phyloP scores from a whole-genome alignment of 2,797 vertebrate species.

The Tympanoctomys barrerae region DNA sequence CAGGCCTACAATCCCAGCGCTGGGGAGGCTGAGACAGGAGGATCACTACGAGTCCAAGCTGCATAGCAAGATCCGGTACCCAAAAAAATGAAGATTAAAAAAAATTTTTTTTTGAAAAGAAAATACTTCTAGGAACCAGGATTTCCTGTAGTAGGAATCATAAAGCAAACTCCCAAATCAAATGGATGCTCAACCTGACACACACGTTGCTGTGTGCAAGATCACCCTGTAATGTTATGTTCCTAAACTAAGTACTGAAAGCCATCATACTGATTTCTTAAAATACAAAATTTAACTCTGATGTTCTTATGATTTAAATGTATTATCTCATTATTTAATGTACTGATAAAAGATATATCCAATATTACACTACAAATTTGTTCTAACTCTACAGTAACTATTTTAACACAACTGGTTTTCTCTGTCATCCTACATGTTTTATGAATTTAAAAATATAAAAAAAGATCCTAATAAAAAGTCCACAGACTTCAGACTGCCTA shows the following conservation, averaged over 20 bases:
- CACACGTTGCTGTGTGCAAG: background rate
- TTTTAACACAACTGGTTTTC: background rate
- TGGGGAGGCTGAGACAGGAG: too few species aligned
- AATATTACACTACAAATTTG: slow-evolving; percentile 1
- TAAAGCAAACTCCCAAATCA: slow-evolving; percentile 17
- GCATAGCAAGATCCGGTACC: too few species aligned
- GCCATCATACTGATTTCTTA: background rate
- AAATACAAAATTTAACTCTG: slow-evolving; percentile 38
- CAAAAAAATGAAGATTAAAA: too few species aligned
- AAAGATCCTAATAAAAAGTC: background rate
- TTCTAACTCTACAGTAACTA: slow-evolving; percentile 46
- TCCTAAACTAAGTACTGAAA: slow-evolving; percentile 36
- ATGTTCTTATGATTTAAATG: slow-evolving; percentile 53
- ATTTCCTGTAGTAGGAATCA: slow-evolving; percentile 21
- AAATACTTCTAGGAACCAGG: slow-evolving; percentile 34
- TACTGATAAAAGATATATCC: background rate
- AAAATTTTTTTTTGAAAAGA: background rate
- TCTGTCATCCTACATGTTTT: slow-evolving; percentile 27
- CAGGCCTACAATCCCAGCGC: too few species aligned
- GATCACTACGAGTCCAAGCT: too few species aligned
- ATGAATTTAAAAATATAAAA: slow-evolving; percentile 71
- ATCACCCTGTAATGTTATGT: background rate
- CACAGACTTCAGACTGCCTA: slow-evolving; percentile 20
- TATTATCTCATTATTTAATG: slow-evolving; percentile 58
- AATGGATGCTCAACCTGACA: slow-evolving; percentile 1